Percentiles rank a stretch among this genome's conserved stretches.
Evolutionary conservation across 2,797 vertebrate species (phyloP).

Genomic region (Gadopsis marmoratus): DNA sequence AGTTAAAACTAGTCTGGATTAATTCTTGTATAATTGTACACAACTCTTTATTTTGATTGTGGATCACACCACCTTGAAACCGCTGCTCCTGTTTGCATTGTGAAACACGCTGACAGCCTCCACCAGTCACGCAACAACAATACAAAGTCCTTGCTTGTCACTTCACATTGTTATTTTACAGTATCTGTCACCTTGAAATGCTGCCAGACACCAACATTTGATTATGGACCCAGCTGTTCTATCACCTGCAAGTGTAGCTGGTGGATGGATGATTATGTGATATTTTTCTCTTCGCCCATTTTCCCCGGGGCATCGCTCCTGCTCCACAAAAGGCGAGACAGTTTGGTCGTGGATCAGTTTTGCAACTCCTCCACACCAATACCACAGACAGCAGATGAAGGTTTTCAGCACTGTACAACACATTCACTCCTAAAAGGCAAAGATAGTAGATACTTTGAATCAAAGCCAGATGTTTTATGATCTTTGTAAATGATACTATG

Average conservation of each 20-base stretch:
- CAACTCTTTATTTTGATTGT: background rate
- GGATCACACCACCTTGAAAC: background rate
- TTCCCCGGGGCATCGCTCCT: background rate
- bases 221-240: background rate
- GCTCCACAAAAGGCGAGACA: conserved; percentile 1
- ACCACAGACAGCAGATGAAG: conserved; percentile 11
- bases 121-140: conserved; percentile 20
- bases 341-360: conserved; percentile 19
- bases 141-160: background rate
- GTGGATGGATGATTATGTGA: conserved; percentile 1
- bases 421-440: conserved; percentile 23
- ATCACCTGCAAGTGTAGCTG: background rate
- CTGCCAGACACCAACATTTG: conserved; percentile 16
- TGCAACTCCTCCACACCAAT: conserved; percentile 26
- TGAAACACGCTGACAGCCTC: conserved; percentile 6
- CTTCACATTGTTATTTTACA: conserved; percentile 16
- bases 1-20: background rate
- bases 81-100: conserved; percentile 12
- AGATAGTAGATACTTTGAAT: conserved; percentile 26
- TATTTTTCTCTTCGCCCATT: conserved; percentile 9
- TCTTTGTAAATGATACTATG: conserved; percentile 18
- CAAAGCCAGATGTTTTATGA: conserved; percentile 15
- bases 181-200: conserved; percentile 20
- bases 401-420: conserved; percentile 18
- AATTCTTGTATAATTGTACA: background rate